phyloP scores from a whole-genome alignment of 2,888 invertebrate genomes.

The Ditylenchus weischeri region DNA sequence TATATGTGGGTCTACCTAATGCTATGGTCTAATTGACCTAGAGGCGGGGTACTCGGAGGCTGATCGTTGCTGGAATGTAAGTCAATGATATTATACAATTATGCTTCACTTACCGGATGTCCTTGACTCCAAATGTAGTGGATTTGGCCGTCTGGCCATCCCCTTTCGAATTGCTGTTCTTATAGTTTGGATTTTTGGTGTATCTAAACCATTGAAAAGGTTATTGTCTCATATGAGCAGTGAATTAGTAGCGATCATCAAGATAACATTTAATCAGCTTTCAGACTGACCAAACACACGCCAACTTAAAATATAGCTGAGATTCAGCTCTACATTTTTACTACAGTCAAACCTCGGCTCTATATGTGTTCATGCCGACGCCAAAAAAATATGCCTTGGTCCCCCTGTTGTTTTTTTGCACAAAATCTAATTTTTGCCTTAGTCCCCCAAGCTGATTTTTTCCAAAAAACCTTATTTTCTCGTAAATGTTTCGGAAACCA shows the following conservation, averaged over 20 bases:
- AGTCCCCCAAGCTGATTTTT: too few relatives aligned
- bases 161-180: slow-evolving; percentile 19
- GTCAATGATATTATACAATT: slow-evolving; percentile 4
- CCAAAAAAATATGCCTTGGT: too few relatives aligned
- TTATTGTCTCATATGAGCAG: neutral
- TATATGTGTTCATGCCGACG: too few relatives aligned
- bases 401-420: too few relatives aligned
- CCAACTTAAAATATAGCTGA: neutral
- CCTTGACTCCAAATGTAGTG: slow-evolving; percentile 40
- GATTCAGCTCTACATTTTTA: too few relatives aligned
- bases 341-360: too few relatives aligned
- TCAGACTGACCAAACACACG: neutral
- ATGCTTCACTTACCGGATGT: slow-evolving; percentile 23
- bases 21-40: slow-evolving; percentile 49
- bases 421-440: too few relatives aligned
- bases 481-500: too few relatives aligned
- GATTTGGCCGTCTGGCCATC: slow-evolving; percentile 28
- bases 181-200: slow-evolving; percentile 32
- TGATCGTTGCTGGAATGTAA: slow-evolving; percentile 16
- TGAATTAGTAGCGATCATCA: too few relatives aligned
- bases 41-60: slow-evolving; percentile 37
- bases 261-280: too few relatives aligned
- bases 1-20: slow-evolving; percentile 39
- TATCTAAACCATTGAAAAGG: slow-evolving; percentile 25
- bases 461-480: too few relatives aligned